Evolutionary conservation across 1,140 invertebrate species (phyloP).

Genomic region (Alviniconcha marisindica): DNA sequence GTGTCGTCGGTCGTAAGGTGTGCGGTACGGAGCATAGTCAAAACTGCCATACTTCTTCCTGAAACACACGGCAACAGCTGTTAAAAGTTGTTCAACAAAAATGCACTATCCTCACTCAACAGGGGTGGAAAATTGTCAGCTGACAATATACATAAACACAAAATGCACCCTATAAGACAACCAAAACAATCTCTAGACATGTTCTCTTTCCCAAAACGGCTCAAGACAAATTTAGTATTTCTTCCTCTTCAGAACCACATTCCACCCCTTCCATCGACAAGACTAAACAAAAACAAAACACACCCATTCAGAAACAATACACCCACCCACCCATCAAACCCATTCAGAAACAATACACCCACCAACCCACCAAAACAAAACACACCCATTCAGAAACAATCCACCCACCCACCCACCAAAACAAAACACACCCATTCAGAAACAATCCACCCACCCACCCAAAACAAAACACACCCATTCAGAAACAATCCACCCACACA

Average conservation of each 20-base stretch:
- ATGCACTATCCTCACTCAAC: not conserved
- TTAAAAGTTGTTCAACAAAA: not conserved
- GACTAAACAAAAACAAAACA: no score
- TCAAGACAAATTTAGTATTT: not conserved
- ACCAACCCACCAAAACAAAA: no score
- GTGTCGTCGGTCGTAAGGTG: not conserved
- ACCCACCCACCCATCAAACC: not conserved
- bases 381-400: not conserved
- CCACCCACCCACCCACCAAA: not conserved
- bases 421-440: no score
- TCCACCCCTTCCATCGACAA: no score
- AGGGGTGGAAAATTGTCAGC: not conserved
- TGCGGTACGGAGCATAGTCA: conserved; percentile 6
- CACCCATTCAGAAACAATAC: not conserved
- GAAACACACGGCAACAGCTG: not conserved
- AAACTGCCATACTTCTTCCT: not conserved
- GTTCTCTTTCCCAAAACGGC: not conserved
- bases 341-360: no score
- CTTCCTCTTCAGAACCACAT: no score
- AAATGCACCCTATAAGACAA: not conserved
- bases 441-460: no score
- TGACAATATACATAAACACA: not conserved
- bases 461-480: no score
- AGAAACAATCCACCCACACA: not conserved
- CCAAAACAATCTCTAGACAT: not conserved